phyloP scores from a whole-genome alignment of 2,113 vertebrate genomes.

The Ochotona princeps region DNA sequence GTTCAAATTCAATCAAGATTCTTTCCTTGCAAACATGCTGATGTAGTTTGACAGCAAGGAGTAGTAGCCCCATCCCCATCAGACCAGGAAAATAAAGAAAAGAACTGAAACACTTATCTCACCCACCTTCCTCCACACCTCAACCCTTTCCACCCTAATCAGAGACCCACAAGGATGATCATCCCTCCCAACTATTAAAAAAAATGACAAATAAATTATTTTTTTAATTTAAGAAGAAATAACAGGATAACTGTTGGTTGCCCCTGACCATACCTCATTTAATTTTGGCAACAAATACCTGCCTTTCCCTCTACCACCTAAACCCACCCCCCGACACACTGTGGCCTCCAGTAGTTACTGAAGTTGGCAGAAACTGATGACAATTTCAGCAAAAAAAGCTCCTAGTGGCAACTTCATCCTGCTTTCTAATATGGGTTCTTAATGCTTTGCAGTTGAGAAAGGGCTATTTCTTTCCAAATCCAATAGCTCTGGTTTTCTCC shows the following conservation, averaged over 20 bases:
- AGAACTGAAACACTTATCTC: too few species aligned
- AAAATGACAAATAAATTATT: too few species aligned
- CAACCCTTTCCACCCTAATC: too few species aligned
- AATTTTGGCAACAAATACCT: neutral
- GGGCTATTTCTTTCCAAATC: neutral
- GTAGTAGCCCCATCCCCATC: too few species aligned
- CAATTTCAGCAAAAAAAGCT: slow-evolving; percentile 19
- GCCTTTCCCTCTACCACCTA: neutral
- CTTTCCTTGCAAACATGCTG: too few species aligned
- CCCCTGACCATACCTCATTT: neutral
- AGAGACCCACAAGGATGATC: too few species aligned
- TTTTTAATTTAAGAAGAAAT: neutral
- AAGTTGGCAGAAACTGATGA: neutral
- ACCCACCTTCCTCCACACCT: too few species aligned
- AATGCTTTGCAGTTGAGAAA: neutral
- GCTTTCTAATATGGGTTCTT: neutral
- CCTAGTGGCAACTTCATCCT: neutral
- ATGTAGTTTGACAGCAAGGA: too few species aligned
- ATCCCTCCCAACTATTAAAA: too few species aligned
- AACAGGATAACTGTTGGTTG: neutral
- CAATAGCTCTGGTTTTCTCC: neutral
- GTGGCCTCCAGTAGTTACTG: neutral
- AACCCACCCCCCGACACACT: neutral
- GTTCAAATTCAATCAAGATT: too few species aligned
- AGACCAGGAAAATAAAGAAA: too few species aligned